Base-by-base conservation (phyloP, 2,113 vertebrate genomes). In the Cyanoramphus novaezelandiae region DNA sequence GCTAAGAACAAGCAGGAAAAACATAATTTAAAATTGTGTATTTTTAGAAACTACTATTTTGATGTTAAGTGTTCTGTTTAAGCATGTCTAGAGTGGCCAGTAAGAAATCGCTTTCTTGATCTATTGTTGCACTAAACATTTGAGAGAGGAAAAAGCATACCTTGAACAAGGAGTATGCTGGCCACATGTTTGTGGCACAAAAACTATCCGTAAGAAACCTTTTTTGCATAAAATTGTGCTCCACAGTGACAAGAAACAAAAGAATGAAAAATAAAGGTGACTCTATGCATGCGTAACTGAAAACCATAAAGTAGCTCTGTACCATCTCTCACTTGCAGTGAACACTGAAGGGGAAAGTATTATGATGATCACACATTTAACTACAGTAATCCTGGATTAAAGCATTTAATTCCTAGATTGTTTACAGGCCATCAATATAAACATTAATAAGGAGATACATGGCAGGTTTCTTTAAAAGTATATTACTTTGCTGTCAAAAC, bases 371-470 rank as follows among this genome's bases (percentile, higher is more conserved):
- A 90, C 50, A 86, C 24, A 71, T 71, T 86, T 77, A 86, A 88
- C 55, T 63, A 43, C 29, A 64, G 69, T 70, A 92, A 93, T 78
- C 46, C 79, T 90, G 64, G 71, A 90, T 97, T 90, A 83, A 94
- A 39, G 19, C 31, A 57, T 64, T 83, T 90, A 91, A 88, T 92
- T 86, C 43, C n/a, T 65, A 44, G n/a, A 57, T 31, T 89, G 65
- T 92, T 96, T 93, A 93, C 69, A 84, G 90, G 52, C n/a, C 35
- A 52, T 46, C 69, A 86, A 33, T 62, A 90, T n/a, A 91, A 88
- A 88, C 31, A 95, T 43, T 88, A 93, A 76, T 79, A 86, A 75
- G 52, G 33, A 92, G 71, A 94, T 92, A 80, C 23, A 90, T 31
- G 43, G 39, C 55, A 93, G 33, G 35, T 9, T 92, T 60, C 29